phyloP scores from a whole-genome alignment of 2,797 vertebrate genomes.

The Chelon labrosus region DNA sequence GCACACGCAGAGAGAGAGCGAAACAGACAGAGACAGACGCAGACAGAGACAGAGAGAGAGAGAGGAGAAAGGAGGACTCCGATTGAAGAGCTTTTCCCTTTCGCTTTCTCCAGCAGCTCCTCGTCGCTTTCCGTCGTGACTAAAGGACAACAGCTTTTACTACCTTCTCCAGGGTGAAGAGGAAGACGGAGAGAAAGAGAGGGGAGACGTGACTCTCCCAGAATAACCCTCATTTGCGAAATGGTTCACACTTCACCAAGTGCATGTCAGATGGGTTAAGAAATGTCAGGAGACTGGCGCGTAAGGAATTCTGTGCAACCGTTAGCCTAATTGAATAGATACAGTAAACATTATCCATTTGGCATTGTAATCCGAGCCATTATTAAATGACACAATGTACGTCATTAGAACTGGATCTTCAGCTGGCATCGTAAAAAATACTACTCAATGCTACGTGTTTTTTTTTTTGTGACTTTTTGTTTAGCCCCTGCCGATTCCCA shows the following conservation, averaged over 20 bases:
- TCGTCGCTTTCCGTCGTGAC: slow-evolving; percentile 58
- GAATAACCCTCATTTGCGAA: slow-evolving; percentile 76
- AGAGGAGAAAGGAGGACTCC: slow-evolving; percentile 42
- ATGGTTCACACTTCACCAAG: slow-evolving; percentile 67
- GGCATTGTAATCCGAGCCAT: slow-evolving; percentile 38
- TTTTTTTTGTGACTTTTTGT: slow-evolving; percentile 38
- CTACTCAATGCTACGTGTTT: slow-evolving; percentile 8
- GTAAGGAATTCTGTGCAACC: slow-evolving; percentile 42
- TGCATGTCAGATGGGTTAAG: slow-evolving; percentile 57
- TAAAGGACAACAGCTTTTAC: slow-evolving; percentile 79
- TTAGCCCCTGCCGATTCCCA: slow-evolving; percentile 40
- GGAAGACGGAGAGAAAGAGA: slow-evolving; percentile 24
- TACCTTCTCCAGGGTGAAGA: slow-evolving; percentile 54
- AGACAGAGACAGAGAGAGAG: no score
- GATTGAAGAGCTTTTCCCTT: slow-evolving; percentile 65
- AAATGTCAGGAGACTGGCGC: slow-evolving; percentile 58
- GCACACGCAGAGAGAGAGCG: slow-evolving; percentile 63
- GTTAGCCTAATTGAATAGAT: slow-evolving; percentile 61
- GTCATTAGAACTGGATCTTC: slow-evolving; percentile 46
- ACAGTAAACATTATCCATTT: slow-evolving; percentile 50
- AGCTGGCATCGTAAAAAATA: slow-evolving; percentile 38
- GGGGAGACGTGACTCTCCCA: slow-evolving; percentile 60
- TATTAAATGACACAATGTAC: slow-evolving; percentile 53
- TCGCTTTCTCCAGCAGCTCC: slow-evolving; percentile 58
- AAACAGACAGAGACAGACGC: slow-evolving; percentile 59